Evolutionary conservation across 1,140 invertebrate species (phyloP).

Genomic region (Dreissena polymorpha): DNA sequence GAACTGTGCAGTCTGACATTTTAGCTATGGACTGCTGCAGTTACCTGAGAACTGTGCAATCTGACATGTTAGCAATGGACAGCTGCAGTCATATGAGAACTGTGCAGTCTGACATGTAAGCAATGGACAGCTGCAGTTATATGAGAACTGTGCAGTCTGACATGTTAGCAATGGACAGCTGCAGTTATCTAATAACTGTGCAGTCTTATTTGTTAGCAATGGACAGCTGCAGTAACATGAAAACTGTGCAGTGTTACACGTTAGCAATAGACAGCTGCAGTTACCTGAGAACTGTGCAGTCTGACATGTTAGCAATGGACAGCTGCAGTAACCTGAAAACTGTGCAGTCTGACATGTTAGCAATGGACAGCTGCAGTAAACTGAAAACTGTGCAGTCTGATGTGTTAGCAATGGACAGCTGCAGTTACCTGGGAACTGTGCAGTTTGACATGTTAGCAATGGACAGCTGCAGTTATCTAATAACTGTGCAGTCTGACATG

Average conservation of each 20-base stretch:
- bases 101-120: conserved; percentile 37
- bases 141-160: conserved; percentile 37
- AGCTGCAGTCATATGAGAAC: conserved; percentile 55
- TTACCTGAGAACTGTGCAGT: conserved; percentile 42
- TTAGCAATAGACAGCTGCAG: conserved; percentile 52
- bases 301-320: conserved; percentile 23
- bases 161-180: conserved; percentile 42
- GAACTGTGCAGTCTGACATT: conserved; percentile 30
- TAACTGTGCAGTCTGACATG: conserved; percentile 29
- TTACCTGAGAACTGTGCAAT: conserved; percentile 41
- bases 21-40: conserved; percentile 52
- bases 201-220: conserved; percentile 30
- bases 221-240: conserved; percentile 58
- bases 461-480: conserved; percentile 57
- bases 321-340: conserved; percentile 56
- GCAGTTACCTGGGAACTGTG: conserved; percentile 46
- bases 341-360: conserved; percentile 38
- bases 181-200: conserved; percentile 45
- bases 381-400: conserved; percentile 60
- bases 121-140: conserved; percentile 53
- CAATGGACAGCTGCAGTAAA: conserved; percentile 54
- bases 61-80: conserved; percentile 23
- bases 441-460: conserved; percentile 33
- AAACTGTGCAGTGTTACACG: conserved; percentile 26
- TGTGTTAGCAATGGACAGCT: conserved; percentile 39